Conservation (phyloP, 2,113 vertebrate species). For the Enhydra lutris region DNA sequence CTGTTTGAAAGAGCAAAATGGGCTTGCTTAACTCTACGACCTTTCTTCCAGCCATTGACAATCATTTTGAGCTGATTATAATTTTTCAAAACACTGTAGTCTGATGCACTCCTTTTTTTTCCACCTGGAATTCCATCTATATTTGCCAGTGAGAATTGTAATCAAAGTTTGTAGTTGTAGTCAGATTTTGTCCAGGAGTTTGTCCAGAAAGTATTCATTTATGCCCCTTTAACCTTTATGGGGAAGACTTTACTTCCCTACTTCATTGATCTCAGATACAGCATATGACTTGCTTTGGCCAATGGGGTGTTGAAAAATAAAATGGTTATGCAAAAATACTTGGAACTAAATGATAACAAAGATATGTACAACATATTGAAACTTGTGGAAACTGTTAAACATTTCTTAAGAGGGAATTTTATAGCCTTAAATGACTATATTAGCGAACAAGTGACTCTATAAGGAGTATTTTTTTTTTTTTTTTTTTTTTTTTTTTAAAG, state of each 20-base stretch:
- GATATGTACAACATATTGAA: neutral
- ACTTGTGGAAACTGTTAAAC: neutral
- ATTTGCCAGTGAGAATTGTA: neutral
- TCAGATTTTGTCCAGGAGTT: neutral
- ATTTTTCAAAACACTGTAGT: neutral
- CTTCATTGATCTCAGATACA: neutral
- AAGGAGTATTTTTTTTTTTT: too few species aligned
- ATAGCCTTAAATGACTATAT: neutral
- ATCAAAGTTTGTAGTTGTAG: too few species aligned
- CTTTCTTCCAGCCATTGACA: neutral
- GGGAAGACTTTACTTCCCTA: neutral
- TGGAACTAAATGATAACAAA: neutral
- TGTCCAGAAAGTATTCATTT: neutral
- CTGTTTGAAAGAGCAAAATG: neutral
- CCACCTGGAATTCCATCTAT: neutral
- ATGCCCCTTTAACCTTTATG: neutral
- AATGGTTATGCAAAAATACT: neutral
- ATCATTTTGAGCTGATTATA: neutral
- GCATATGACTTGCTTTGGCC: neutral
- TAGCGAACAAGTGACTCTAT: neutral
- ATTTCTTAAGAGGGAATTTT: neutral
- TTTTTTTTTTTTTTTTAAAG: too few species aligned
- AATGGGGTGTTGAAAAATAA: neutral
- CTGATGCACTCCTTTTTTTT: neutral
- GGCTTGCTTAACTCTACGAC: neutral